phyloP scores from a whole-genome alignment of 1,140 invertebrate genomes.

The Dendroctonus valens region DNA sequence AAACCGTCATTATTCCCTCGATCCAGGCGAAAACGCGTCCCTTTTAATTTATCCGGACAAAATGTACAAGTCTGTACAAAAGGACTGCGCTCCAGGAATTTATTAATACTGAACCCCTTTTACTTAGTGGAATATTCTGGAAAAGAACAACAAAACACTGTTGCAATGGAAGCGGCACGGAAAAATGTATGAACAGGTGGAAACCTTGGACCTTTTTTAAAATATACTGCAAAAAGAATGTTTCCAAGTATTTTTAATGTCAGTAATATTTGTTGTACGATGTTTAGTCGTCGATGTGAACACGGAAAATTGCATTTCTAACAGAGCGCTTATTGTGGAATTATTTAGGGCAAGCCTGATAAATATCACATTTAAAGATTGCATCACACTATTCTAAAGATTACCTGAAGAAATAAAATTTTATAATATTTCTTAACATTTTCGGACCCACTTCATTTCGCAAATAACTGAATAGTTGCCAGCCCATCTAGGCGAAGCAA shows the following conservation, averaged over 20 bases:
- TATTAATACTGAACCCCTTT: conserved; percentile 4
- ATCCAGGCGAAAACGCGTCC: too few relatives aligned
- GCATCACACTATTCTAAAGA: too few relatives aligned
- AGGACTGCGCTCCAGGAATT: conserved; percentile 3
- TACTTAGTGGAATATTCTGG: background rate
- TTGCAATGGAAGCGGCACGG: conserved; percentile 2
- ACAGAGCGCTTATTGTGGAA: too few relatives aligned
- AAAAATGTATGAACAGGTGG: conserved; percentile 8
- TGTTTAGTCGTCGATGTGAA: too few relatives aligned
- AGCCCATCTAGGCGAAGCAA: conserved; percentile 9
- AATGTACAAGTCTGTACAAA: conserved; percentile 6
- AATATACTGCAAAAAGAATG: conserved; percentile 6
- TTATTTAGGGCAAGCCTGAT: too few relatives aligned
- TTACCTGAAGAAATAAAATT: too few relatives aligned
- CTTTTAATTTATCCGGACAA: conserved; percentile 1
- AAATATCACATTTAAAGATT: too few relatives aligned
- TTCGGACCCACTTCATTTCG: too few relatives aligned
- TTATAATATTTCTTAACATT: too few relatives aligned
- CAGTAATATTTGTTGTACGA: background rate
- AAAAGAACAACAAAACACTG: conserved; percentile 3
- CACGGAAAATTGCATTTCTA: background rate
- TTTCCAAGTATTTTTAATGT: conserved; percentile 1
- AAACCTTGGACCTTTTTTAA: conserved; percentile 6
- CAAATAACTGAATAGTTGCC: too few relatives aligned
- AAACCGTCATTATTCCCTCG: too few relatives aligned